A percentile compares a stretch with the other conserved stretches of the same genome.
Evolutionary conservation across 2,888 invertebrate species (phyloP).

Genomic region (Poecilobothrus nobilitatus): DNA sequence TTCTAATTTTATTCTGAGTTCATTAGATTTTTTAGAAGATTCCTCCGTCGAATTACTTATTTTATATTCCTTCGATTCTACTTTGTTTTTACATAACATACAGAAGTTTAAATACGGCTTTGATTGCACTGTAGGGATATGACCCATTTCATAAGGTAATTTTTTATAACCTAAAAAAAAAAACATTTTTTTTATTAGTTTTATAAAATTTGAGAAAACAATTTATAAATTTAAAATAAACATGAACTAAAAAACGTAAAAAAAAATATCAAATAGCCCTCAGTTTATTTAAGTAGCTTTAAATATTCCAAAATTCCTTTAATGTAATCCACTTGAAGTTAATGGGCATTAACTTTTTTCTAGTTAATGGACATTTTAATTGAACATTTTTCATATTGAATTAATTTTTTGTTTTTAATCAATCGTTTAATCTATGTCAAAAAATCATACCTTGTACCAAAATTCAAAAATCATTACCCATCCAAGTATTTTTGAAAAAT

Average conservation of each 20-base stretch:
- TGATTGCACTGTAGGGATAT: slow-evolving; percentile 53
- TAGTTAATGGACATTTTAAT: slow-evolving; percentile 5
- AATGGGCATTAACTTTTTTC: neutral
- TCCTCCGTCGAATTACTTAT: slow-evolving; percentile 28
- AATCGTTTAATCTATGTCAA: too few relatives aligned
- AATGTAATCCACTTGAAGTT: neutral
- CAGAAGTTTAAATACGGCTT: slow-evolving; percentile 45
- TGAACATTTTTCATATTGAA: neutral
- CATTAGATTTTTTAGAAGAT: neutral
- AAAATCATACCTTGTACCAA: too few relatives aligned
- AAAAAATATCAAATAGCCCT: neutral
- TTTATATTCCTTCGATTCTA: slow-evolving; percentile 41
- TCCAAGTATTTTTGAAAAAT: too few relatives aligned
- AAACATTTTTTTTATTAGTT: neutral
- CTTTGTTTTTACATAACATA: slow-evolving; percentile 45
- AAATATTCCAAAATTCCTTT: neutral
- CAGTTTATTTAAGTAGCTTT: neutral
- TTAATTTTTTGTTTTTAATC: too few relatives aligned
- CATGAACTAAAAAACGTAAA: neutral
- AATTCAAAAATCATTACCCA: too few relatives aligned
- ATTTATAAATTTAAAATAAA: too few relatives aligned
- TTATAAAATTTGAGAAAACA: neutral
- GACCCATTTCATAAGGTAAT: slow-evolving; percentile 68
- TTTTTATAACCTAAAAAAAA: slow-evolving; percentile 35
- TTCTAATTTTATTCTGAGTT: neutral